Conservation (phyloP, 1,140 invertebrate species). For the Hylaeus volcanicus region DNA sequence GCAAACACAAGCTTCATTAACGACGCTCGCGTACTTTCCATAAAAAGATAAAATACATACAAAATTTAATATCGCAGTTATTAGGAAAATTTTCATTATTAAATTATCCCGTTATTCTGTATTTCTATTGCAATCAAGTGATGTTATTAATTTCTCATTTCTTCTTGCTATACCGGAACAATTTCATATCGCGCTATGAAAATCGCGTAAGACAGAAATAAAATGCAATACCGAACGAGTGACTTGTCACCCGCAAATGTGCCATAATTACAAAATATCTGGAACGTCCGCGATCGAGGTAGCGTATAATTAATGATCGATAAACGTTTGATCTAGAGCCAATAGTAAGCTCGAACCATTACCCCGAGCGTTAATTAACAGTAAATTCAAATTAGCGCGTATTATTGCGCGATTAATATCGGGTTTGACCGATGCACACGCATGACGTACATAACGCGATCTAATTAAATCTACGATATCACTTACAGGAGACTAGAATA, state of each 20-base stretch:
- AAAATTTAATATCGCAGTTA: too few species aligned
- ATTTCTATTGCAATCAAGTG: too few species aligned
- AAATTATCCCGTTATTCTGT: too few species aligned
- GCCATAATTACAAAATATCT: conserved; percentile 26
- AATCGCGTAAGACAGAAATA: background rate
- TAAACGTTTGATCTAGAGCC: conserved; percentile 35
- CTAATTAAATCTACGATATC: conserved; percentile 2
- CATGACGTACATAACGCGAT: background rate
- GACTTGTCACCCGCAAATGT: background rate
- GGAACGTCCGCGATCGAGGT: background rate
- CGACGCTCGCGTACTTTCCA: too few species aligned
- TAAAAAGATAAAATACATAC: too few species aligned
- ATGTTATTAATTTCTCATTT: too few species aligned
- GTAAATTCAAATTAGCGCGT: conserved; percentile 42
- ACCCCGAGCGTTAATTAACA: conserved; percentile 30
- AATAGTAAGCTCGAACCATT: conserved; percentile 30
- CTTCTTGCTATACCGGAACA: too few species aligned
- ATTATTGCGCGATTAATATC: conserved; percentile 46
- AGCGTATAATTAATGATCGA: conserved; percentile 12
- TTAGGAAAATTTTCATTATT: too few species aligned
- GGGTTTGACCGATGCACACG: conserved; percentile 19
- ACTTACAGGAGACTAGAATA: background rate
- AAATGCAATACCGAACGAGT: background rate
- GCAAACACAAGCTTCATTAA: too few species aligned
- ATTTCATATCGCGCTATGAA: too few species aligned